A percentile compares a stretch with the other conserved stretches of the same genome.
phyloP scores from a whole-genome alignment of 2,888 invertebrate genomes.

The Coronaproctus castanopsis region DNA sequence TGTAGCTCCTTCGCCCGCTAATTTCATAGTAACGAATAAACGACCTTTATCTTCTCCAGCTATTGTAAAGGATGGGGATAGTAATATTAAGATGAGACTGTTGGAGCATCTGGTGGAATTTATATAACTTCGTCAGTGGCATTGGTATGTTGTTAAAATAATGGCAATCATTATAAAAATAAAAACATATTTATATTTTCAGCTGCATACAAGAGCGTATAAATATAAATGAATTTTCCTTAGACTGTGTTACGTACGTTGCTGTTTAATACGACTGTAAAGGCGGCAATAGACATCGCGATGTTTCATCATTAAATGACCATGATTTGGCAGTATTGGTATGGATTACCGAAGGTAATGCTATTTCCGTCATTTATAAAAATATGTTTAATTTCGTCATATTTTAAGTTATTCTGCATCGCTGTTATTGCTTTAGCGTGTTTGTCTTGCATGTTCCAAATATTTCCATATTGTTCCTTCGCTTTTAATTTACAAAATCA shows the following conservation, averaged over 20 bases:
- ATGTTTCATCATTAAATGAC: conserved; percentile 70
- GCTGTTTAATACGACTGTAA: conserved; percentile 40
- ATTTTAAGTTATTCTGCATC: no score
- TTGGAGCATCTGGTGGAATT: conserved; percentile 37
- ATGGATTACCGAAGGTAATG: conserved; percentile 35
- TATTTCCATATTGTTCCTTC: no score
- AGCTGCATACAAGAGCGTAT: no score
- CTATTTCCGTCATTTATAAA: neutral
- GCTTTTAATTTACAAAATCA: no score
- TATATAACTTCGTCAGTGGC: conserved; percentile 32
- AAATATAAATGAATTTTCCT: no score
- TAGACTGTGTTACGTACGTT: conserved; percentile 33
- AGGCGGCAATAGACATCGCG: conserved; percentile 43
- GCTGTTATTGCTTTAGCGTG: no score
- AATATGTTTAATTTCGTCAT: no score
- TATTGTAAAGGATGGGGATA: conserved; percentile 41
- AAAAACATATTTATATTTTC: no score
- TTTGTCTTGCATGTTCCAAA: no score
- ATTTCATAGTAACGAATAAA: conserved; percentile 60
- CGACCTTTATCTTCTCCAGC: conserved; percentile 66
- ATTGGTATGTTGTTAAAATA: conserved; percentile 23
- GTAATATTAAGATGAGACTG: conserved; percentile 28
- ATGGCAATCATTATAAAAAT: no score
- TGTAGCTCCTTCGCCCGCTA: conserved; percentile 54
- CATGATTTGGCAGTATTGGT: conserved; percentile 46